Conservation (phyloP, 2,888 invertebrate species). For the Dermolepida albohirtum region DNA sequence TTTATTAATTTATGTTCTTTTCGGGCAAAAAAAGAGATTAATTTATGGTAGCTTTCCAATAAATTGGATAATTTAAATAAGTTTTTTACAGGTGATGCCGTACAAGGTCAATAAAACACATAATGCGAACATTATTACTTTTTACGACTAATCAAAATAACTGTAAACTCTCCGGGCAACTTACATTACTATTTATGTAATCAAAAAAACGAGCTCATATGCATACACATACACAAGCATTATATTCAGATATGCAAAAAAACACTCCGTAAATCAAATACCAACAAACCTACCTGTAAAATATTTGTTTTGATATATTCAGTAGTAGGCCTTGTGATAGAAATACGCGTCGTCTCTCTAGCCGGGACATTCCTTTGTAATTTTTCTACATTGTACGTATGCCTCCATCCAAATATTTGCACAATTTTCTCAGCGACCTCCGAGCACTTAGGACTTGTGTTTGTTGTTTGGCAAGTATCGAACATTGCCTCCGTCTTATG, state of each 20-base stretch:
- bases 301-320: conserved; percentile 45
- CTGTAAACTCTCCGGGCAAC: no score
- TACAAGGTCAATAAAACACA: no score
- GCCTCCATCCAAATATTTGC: conserved; percentile 82
- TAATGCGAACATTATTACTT: no score
- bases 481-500: conserved; percentile 52
- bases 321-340: conserved; percentile 62
- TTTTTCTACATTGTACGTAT: conserved; percentile 84
- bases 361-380: conserved; percentile 73
- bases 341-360: conserved; percentile 67
- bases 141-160: no score
- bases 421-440: conserved; percentile 83
- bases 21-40: no score
- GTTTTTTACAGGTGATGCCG: no score
- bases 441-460: conserved; percentile 72
- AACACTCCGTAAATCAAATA: conserved; percentile 19
- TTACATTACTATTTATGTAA: neutral
- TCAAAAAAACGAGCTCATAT: neutral
- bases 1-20: no score
- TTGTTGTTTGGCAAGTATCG: conserved; percentile 58
- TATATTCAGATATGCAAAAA: neutral
- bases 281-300: conserved; percentile 52
- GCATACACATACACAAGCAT: neutral
- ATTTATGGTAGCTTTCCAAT: no score
- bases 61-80: no score